Conservation (phyloP, 92 coral and sea anemone species). For the Actinostola sp. region DNA sequence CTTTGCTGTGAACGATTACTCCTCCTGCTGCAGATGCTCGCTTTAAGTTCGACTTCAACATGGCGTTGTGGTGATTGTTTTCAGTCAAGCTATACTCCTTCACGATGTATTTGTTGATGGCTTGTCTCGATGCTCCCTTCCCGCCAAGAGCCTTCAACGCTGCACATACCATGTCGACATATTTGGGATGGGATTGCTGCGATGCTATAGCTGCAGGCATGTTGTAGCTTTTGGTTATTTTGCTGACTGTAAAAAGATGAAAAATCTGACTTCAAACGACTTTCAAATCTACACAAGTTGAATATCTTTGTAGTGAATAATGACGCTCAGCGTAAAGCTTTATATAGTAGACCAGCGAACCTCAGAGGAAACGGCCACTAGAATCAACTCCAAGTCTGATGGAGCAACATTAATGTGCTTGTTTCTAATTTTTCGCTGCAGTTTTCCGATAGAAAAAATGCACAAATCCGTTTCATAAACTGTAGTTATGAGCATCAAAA, state of each 20-base stretch:
- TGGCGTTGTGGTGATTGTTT: slow-evolving; percentile 73
- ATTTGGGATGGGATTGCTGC: slow-evolving; percentile 69
- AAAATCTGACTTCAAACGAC: not conserved
- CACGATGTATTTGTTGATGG: slow-evolving; percentile 79
- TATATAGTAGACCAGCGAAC: slow-evolving; percentile 67
- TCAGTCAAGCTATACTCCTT: slow-evolving; percentile 75
- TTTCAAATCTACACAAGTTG: no score
- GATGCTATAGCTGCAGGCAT: slow-evolving; percentile 25
- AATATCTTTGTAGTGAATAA: no score
- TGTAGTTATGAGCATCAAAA: not conserved
- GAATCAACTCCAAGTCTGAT: not conserved
- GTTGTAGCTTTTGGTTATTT: not conserved
- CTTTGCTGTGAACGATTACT: slow-evolving; percentile 76
- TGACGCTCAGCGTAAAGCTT: slow-evolving; percentile 2
- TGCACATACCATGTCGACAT: slow-evolving; percentile 67
- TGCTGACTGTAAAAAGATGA: no score
- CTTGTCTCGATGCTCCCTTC: slow-evolving; percentile 87
- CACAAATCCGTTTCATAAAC: not conserved
- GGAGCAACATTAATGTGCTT: slow-evolving; percentile 16
- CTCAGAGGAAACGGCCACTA: slow-evolving; percentile 69
- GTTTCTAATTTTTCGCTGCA: not conserved
- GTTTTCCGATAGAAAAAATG: not conserved
- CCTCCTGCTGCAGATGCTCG: slow-evolving; percentile 75
- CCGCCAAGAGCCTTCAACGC: slow-evolving; percentile 74
- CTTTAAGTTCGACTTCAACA: slow-evolving; percentile 76